Conservation (phyloP, 2,888 invertebrate genomes). For the Chrysomela aeneicollis region DNA sequence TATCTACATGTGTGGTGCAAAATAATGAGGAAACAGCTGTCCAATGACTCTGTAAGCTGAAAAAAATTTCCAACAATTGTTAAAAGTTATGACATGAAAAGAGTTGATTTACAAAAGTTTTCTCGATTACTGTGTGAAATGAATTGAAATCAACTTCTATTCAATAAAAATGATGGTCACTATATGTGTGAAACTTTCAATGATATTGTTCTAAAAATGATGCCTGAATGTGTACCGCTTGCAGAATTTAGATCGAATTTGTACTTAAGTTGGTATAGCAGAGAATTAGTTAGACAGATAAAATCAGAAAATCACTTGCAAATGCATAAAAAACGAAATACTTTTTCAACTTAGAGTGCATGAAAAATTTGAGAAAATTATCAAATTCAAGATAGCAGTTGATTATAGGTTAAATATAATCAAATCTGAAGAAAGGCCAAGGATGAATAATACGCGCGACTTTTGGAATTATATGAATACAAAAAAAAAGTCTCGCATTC, state of each 20-base stretch:
- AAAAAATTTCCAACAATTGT: background rate
- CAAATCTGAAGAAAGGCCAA: too few species aligned
- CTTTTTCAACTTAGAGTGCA: background rate
- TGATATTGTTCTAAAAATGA: background rate
- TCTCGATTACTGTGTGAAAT: background rate
- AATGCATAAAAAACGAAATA: slow-evolving; percentile 2
- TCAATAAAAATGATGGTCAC: background rate
- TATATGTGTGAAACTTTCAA: background rate
- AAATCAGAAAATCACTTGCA: background rate
- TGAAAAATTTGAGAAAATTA: background rate
- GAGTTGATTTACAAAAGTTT: background rate
- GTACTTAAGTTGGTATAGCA: background rate
- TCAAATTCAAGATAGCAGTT: background rate
- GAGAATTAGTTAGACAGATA: background rate
- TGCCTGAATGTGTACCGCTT: too few species aligned
- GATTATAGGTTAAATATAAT: background rate
- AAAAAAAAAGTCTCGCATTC: slow-evolving; percentile 3
- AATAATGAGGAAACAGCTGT: background rate
- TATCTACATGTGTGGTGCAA: too few species aligned
- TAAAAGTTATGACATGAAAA: background rate
- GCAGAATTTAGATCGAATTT: background rate
- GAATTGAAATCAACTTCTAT: background rate
- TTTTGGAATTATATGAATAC: slow-evolving; percentile 1
- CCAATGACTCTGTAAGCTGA: background rate
- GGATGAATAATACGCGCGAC: too few species aligned